A percentile compares a stretch with the other conserved stretches of the same genome.
phyloP scores from a whole-genome alignment of 2,113 vertebrate species.

The Entelurus aequoreus region DNA sequence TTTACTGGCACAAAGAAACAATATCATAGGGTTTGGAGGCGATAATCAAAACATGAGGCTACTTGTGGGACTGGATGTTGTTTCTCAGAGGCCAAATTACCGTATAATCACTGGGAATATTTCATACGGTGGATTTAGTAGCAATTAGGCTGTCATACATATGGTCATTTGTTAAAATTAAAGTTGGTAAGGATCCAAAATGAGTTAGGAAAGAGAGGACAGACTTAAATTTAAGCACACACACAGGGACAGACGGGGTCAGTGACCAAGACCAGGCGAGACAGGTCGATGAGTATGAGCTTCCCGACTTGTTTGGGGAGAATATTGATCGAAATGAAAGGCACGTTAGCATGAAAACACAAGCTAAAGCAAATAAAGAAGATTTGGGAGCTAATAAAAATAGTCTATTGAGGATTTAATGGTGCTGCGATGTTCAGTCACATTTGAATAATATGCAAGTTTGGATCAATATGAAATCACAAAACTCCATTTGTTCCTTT shows the following conservation, averaged over 20 bases:
- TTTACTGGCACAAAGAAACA: not conserved
- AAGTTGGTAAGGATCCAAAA: not conserved
- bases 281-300: not conserved
- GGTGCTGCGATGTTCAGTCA: not conserved
- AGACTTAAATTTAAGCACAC: not conserved
- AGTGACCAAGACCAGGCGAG: constrained; percentile 1
- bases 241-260: not conserved
- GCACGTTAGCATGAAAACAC: not conserved
- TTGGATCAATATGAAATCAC: not conserved
- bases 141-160: constrained; percentile 8
- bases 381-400: not conserved
- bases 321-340: not conserved
- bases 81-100: constrained; percentile 5
- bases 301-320: not conserved
- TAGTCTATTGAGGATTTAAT: not conserved
- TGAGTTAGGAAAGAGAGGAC: constrained; percentile 4
- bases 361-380: not conserved
- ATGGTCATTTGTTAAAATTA: constrained; percentile 6
- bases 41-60: constrained; percentile 3
- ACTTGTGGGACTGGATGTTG: not conserved
- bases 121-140: constrained; percentile 4
- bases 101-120: constrained; percentile 3
- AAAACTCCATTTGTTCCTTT: not conserved
- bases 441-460: not conserved
- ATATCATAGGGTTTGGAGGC: not conserved